Base-by-base conservation (phyloP, 2,888 invertebrate species). In the Eristalinus aeneus region DNA sequence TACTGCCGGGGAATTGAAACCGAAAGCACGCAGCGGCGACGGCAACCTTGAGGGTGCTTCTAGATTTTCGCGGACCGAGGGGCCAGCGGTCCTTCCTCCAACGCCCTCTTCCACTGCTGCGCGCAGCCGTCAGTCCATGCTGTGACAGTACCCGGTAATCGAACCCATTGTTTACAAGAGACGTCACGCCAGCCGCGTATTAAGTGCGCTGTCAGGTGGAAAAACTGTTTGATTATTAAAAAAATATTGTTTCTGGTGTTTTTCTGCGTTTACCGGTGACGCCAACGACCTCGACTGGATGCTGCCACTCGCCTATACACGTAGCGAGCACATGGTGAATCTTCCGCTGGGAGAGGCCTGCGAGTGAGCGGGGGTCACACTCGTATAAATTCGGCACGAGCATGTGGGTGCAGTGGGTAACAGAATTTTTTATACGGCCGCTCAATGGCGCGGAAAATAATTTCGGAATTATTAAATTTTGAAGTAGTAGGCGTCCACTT, bases 31-130 rank as follows among this genome's bases (percentile, higher is more conserved):
- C n/a, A 71, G 80, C 80, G 73, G 76, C 85, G 58, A 16, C 27
- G 75, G 84, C 76, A 76, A 60, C 84, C 84, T 85, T 76, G 75
- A 67, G 67, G 67, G 36, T 36, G 46, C 32, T 67, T 84, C 80
- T 84, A 46, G 20, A 54, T 61, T 84, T 80, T 69, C 75, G 73
- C 54, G 23, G 22, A 46, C 23, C 56, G 11, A 56, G 56, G 6
- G 56, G 23, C 56, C 16, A 46, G 46, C 46, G 46, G 46, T n/a
- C n/a, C 46, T 46, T 46, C 46, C 46, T 46, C n/a, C 9, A n/a
- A 27, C 31, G 23, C 16, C 60, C 23, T n/a, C n/a, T 16, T 2
- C 60, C 60, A n/a, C 31, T n/a, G 31, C 23, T 58, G 58, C 31
- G 32, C 32, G 46, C 46, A 46, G 46, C 61, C 61, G 10, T 22